Conservation (phyloP, 2,113 vertebrate genomes). For the Prochilodus magdalenae region DNA sequence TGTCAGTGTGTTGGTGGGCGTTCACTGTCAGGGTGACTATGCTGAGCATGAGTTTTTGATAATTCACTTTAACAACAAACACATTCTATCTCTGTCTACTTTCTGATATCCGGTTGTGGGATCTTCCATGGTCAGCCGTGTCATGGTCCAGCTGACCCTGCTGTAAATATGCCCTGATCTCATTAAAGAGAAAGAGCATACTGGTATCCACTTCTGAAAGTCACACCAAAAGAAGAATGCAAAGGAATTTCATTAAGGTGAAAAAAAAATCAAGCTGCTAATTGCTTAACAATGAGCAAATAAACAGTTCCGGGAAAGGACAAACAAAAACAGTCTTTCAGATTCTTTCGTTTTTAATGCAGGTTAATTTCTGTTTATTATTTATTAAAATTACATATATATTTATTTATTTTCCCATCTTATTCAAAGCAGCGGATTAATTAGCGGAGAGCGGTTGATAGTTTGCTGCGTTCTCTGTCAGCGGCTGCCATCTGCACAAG, state of each 20-base stretch:
- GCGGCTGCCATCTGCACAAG: conserved; percentile 70
- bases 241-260: not conserved
- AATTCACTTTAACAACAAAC: not conserved
- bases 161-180: conserved; percentile 28
- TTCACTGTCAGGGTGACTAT: not conserved
- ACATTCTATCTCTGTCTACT: not conserved
- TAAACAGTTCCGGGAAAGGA: conserved; percentile 39
- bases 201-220: conserved; percentile 24
- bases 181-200: conserved; percentile 34
- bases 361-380: conserved; percentile 65
- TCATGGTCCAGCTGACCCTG: conserved; percentile 16
- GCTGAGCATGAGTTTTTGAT: not conserved
- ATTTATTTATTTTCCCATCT: conserved; percentile 40
- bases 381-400: too few relatives aligned
- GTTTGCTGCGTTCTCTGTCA: conserved; percentile 68
- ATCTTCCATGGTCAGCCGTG: not conserved
- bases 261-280: conserved; percentile 24
- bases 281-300: conserved; percentile 43
- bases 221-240: conserved; percentile 10
- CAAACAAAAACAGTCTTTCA: conserved; percentile 46
- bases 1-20: too few relatives aligned
- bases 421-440: conserved; percentile 69
- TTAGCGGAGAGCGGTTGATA: conserved; percentile 68
- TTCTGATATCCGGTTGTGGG: not conserved
- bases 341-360: conserved; percentile 54